These are phyloP conservation scores for Belonocnema kinseyi DNA, from an alignment of 1,140 invertebrate genomes.

Conservation along the genomic window DNA sequence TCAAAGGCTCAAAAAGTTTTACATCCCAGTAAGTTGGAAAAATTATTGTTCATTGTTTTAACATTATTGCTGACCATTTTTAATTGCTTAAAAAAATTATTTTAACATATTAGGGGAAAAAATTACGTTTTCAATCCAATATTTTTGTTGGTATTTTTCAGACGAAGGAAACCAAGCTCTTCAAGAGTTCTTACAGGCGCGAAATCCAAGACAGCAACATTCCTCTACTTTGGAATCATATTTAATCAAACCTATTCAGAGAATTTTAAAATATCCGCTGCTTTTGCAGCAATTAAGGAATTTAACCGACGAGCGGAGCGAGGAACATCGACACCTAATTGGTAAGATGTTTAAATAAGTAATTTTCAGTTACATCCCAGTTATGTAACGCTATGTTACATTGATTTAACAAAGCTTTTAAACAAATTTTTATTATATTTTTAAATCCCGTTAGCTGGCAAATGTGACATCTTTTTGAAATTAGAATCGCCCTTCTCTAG, in stretches of 20 bases:
- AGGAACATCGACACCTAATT: conserved; percentile 95
- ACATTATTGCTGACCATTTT: no score
- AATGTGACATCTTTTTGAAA: no score
- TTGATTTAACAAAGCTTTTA: no score
- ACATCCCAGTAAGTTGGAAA: conserved; percentile 91
- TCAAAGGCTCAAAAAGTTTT: conserved; percentile 99
- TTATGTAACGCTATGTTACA: neutral
- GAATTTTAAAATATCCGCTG: conserved; percentile 98
- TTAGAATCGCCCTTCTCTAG: no score
- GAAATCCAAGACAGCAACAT: conserved; percentile 97
- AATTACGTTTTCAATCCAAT: conserved; percentile 15
- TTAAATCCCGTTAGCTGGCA: no score
- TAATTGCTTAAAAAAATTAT: conserved; percentile 7
- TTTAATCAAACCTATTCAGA: conserved; percentile 99
- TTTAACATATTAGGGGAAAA: conserved; percentile 18
- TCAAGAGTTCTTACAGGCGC: conserved; percentile 94
- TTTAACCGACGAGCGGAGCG: conserved; percentile 92
- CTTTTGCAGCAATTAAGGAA: conserved; percentile 96
- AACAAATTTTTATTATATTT: no score
- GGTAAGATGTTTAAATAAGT: conserved; percentile 76
- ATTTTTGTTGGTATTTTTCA: conserved; percentile 62
- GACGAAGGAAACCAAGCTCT: conserved; percentile 97
- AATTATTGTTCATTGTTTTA: conserved; percentile 33
- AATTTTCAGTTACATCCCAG: neutral
- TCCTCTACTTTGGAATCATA: conserved; percentile 97